Evolutionary conservation across 1,140 invertebrate genomes (phyloP).

Genomic region (Cryptotermes secundus): DNA sequence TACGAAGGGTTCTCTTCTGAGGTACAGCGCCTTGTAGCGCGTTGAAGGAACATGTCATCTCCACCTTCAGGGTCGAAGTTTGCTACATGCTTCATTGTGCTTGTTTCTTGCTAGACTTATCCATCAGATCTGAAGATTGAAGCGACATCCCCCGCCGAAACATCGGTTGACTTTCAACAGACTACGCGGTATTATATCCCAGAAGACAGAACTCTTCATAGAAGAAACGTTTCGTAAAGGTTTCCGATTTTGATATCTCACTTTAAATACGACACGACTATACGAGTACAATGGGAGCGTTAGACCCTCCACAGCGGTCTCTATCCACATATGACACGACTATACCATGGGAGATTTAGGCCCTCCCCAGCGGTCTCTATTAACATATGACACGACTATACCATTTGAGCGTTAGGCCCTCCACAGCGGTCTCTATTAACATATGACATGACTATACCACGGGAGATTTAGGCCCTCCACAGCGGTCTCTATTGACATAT

Average conservation of each 20-base stretch:
- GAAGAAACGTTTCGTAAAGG: too few relatives aligned
- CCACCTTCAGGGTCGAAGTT: too few relatives aligned
- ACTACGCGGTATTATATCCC: too few relatives aligned
- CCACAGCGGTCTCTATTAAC: neutral
- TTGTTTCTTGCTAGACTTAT: too few relatives aligned
- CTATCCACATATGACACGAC: neutral
- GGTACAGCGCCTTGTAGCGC: too few relatives aligned
- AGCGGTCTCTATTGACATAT: constrained; percentile 21
- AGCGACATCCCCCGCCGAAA: too few relatives aligned
- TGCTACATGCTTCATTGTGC: too few relatives aligned
- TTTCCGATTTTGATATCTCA: neutral
- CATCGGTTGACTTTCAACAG: too few relatives aligned
- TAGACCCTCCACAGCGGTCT: neutral
- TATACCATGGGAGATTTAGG: neutral
- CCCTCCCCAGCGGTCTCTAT: neutral
- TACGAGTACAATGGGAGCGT: neutral
- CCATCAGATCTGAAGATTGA: too few relatives aligned
- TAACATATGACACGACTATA: constrained; percentile 16
- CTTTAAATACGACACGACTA: neutral
- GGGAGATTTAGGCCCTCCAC: neutral
- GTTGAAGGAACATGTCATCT: too few relatives aligned
- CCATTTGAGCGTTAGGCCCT: neutral
- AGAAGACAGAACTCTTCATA: too few relatives aligned
- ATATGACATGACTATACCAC: neutral
- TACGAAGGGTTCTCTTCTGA: too few relatives aligned